Evolutionary conservation across 2,797 vertebrate species (phyloP).

Genomic region (Pantherophis vulpinus): DNA sequence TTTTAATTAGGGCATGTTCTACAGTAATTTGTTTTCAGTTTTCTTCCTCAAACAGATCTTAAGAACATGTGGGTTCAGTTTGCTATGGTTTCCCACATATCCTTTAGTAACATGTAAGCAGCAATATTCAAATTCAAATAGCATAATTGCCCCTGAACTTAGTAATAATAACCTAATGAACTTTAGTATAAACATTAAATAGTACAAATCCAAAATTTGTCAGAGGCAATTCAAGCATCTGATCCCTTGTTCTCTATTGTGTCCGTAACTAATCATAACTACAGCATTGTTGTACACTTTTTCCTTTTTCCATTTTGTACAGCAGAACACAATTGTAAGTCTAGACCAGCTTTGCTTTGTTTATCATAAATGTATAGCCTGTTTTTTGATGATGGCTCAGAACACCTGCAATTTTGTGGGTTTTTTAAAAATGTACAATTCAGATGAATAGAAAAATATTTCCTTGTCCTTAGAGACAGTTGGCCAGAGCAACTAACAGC

Average conservation of each 20-base stretch:
- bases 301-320: background rate
- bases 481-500: background rate
- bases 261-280: background rate
- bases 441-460: background rate
- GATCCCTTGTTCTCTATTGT: background rate
- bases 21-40: background rate
- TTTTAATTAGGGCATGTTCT: background rate
- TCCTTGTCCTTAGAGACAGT: background rate
- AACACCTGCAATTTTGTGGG: background rate
- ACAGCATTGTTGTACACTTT: background rate
- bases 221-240: background rate
- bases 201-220: background rate
- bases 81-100: background rate
- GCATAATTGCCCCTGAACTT: background rate
- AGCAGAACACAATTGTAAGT: background rate
- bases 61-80: background rate
- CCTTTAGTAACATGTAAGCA: background rate
- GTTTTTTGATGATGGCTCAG: background rate
- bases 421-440: background rate
- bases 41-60: background rate
- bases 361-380: background rate
- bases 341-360: background rate
- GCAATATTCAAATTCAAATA: background rate
- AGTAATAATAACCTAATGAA: background rate
- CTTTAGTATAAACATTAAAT: background rate